Conservation (phyloP, 1,140 invertebrate genomes). For the Drosophila willistoni region DNA sequence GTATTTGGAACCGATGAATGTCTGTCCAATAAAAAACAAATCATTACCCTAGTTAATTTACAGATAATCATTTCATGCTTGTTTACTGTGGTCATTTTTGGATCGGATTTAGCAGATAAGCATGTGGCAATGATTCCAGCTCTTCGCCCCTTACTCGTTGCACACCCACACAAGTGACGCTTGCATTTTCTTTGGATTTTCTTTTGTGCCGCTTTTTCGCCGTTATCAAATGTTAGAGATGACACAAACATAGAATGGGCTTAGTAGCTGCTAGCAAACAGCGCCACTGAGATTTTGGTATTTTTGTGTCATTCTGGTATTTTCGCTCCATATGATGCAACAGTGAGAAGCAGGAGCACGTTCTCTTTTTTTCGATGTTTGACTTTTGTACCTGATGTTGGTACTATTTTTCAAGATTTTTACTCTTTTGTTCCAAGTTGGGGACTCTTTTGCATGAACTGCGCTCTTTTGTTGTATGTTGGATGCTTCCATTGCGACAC, state of each 20-base stretch:
- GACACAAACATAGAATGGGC: neutral
- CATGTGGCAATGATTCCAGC: constrained; percentile 26
- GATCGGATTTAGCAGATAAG: constrained; percentile 51
- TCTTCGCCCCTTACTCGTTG: constrained; percentile 62
- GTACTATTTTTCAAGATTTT: too few species aligned
- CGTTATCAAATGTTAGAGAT: constrained; percentile 56
- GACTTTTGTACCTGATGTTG: too few species aligned
- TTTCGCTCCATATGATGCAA: too few species aligned
- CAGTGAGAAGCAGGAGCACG: too few species aligned
- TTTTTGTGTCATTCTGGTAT: too few species aligned
- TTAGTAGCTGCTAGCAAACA: too few species aligned
- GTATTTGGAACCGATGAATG: constrained; percentile 59
- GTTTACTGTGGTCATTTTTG: constrained; percentile 63
- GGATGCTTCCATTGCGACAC: too few species aligned
- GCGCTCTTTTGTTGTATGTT: too few species aligned
- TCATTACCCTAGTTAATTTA: constrained; percentile 36
- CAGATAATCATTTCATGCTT: constrained; percentile 5
- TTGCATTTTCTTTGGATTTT: constrained; percentile 60
- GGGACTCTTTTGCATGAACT: too few species aligned
- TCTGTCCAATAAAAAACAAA: constrained; percentile 28
- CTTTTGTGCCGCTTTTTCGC: constrained; percentile 72
- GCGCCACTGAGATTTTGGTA: too few species aligned
- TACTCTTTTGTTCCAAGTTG: too few species aligned
- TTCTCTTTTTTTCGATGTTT: too few species aligned
- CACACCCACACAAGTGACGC: constrained; percentile 73